Conservation (phyloP, 2,797 vertebrate species). For the Cetoscarus ocellatus region DNA sequence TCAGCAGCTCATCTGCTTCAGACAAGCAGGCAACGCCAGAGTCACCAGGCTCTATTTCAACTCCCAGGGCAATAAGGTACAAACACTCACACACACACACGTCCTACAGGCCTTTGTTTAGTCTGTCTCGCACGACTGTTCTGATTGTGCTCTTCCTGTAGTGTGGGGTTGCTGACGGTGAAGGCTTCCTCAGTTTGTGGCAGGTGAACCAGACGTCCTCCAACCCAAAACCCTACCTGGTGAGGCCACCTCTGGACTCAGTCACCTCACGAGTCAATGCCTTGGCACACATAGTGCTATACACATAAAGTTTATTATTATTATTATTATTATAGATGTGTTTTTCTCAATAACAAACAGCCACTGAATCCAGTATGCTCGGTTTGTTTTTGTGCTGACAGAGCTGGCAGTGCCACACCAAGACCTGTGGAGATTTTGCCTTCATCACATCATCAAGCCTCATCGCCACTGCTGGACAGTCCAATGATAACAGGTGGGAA, state of each 20-base stretch:
- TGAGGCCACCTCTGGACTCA: slow-evolving; percentile 74
- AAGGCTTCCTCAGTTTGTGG: slow-evolving; percentile 98
- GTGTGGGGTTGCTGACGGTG: slow-evolving; percentile 97
- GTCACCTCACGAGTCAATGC: background rate
- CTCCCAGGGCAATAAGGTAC: slow-evolving; percentile 97
- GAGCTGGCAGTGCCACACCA: slow-evolving; percentile 98
- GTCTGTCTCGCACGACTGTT: slow-evolving; percentile 23
- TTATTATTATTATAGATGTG: too few species aligned
- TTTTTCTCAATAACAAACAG: background rate
- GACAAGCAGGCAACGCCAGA: slow-evolving; percentile 96
- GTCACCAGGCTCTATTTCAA: slow-evolving; percentile 98
- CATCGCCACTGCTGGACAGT: slow-evolving; percentile 96
- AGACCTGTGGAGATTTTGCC: slow-evolving; percentile 95
- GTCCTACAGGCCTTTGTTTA: slow-evolving; percentile 20
- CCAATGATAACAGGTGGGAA: slow-evolving; percentile 93
- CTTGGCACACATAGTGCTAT: background rate
- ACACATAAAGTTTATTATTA: too few species aligned
- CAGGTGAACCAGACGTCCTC: slow-evolving; percentile 97
- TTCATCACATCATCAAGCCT: slow-evolving; percentile 98
- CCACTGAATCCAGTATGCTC: background rate
- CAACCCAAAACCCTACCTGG: slow-evolving; percentile 97
- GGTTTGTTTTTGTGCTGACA: slow-evolving; percentile 58
- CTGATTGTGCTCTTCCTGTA: slow-evolving; percentile 66
- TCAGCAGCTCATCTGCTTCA: slow-evolving; percentile 96
- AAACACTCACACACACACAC: slow-evolving; percentile 21